Evolutionary conservation across 2,888 invertebrate genomes (phyloP).

Genomic region (Dusona sp.): DNA sequence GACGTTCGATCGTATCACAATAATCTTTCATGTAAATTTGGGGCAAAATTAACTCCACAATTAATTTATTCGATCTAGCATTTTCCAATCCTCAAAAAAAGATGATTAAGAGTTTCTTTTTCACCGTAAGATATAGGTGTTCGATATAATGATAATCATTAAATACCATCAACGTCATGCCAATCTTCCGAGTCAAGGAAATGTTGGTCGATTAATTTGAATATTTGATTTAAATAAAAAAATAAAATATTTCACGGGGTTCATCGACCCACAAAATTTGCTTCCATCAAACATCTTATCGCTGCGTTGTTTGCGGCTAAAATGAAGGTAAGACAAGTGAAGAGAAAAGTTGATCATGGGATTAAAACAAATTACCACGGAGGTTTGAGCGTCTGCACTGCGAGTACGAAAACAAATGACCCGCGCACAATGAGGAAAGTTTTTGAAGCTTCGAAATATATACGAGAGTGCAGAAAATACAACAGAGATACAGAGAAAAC

Average conservation of each 20-base stretch:
- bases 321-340: constrained; percentile 54
- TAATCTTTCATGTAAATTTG: neutral
- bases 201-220: too few relatives aligned
- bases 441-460: constrained; percentile 35
- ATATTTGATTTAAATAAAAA: too few relatives aligned
- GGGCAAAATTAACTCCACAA: too few relatives aligned
- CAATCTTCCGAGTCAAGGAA: too few relatives aligned
- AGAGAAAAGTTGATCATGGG: constrained; percentile 35
- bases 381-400: constrained; percentile 15
- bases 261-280: neutral
- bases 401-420: constrained; percentile 57
- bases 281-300: neutral
- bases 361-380: constrained; percentile 57
- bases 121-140: too few relatives aligned
- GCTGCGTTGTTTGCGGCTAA: neutral
- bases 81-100: too few relatives aligned
- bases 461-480: constrained; percentile 1
- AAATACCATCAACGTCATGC: too few relatives aligned
- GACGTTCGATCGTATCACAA: neutral
- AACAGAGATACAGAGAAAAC: neutral
- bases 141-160: too few relatives aligned
- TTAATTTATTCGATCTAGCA: too few relatives aligned
- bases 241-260: neutral
- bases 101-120: too few relatives aligned
- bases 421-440: constrained; percentile 54